Evolutionary conservation across 2,797 vertebrate species (phyloP).

Genomic region (Sylvilagus floridanus): DNA sequence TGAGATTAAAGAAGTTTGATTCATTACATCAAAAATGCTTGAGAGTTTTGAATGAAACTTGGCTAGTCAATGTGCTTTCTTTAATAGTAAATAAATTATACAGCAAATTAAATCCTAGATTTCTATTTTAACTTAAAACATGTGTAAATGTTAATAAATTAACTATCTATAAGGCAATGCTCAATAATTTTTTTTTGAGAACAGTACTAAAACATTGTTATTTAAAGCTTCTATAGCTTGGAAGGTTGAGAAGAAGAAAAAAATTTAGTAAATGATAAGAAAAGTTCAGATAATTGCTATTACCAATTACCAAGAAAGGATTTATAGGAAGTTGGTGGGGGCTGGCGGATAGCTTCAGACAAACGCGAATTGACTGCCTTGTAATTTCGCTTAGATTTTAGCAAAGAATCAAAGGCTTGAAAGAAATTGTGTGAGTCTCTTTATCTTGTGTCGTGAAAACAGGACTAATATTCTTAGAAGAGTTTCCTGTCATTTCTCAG

Average conservation of each 20-base stretch:
- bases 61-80: background rate
- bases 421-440: constrained; percentile 39
- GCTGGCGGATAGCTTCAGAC: background rate
- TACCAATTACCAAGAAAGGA: constrained; percentile 27
- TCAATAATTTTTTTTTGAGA: constrained; percentile 1
- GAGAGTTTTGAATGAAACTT: constrained; percentile 32
- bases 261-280: constrained; percentile 20
- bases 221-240: constrained; percentile 40
- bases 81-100: background rate
- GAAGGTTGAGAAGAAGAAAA: constrained; percentile 7
- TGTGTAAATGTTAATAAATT: background rate
- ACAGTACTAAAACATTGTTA: background rate
- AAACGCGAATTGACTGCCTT: constrained; percentile 35
- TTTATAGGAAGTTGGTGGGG: background rate
- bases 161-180: constrained; percentile 16
- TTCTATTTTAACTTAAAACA: constrained; percentile 52
- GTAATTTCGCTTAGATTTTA: constrained; percentile 65
- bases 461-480: background rate
- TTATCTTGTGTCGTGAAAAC: background rate
- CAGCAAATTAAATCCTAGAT: background rate
- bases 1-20: constrained; percentile 6
- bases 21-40: background rate
- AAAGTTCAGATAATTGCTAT: constrained; percentile 54
- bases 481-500: constrained; percentile 53
- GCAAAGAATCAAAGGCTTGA: constrained; percentile 65